Conservation (phyloP, 2,888 invertebrate genomes). For the Drosophila hawaiiensis region DNA sequence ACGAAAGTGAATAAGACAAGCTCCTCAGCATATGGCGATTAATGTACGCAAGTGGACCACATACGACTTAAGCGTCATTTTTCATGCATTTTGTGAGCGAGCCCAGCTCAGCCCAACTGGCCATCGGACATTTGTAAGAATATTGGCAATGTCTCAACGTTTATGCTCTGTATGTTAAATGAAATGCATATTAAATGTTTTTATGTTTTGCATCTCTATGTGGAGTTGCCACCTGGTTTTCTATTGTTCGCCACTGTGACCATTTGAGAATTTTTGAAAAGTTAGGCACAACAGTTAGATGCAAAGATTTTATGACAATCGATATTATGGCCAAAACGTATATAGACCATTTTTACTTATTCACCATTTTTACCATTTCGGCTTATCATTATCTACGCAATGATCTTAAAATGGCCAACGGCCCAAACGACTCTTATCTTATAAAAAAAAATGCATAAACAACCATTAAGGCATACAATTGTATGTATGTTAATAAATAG, state of each 20-base stretch:
- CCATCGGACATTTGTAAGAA: neutral
- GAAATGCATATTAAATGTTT: neutral
- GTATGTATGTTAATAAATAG: constrained; percentile 25
- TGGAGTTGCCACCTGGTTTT: neutral
- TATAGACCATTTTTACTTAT: neutral
- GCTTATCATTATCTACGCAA: constrained; percentile 3
- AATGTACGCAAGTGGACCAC: neutral
- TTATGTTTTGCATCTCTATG: neutral
- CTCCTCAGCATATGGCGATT: neutral
- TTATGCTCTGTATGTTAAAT: neutral
- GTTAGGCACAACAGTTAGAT: neutral
- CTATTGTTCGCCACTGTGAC: neutral
- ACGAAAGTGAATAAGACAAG: neutral
- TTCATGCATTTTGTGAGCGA: neutral
- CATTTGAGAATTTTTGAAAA: neutral
- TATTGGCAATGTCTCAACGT: neutral
- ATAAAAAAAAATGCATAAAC: neutral
- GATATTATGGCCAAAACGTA: neutral
- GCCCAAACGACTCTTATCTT: neutral
- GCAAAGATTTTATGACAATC: neutral
- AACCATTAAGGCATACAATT: constrained; percentile 1
- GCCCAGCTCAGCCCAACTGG: neutral
- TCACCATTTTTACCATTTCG: neutral
- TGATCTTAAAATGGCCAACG: neutral
- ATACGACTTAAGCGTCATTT: neutral